These are phyloP conservation scores for Camponotus floridanus DNA, from an alignment of 1,140 invertebrate species.

Conservation along the genomic window DNA sequence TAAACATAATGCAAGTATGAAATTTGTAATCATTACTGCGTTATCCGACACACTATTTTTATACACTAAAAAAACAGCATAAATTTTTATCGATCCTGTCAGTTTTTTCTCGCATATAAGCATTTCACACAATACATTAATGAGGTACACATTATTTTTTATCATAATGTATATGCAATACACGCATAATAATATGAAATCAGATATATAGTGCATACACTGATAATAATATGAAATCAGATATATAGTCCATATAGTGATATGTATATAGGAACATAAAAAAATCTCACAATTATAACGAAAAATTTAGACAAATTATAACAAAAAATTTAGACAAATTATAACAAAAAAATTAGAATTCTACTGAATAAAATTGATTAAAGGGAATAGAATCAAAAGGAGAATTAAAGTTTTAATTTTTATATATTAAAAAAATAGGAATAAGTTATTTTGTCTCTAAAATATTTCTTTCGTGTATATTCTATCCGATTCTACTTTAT, in stretches of 20 bases:
- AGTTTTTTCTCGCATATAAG: constrained; percentile 19
- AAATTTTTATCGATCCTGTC: constrained; percentile 46
- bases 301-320: constrained; percentile 11
- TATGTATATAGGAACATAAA: background rate
- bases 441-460: constrained; percentile 1
- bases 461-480: background rate
- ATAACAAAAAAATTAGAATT: background rate
- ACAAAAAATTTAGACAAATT: too few relatives aligned
- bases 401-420: background rate
- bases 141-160: constrained; percentile 3
- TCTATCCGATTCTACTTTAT: background rate
- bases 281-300: background rate
- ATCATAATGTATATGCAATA: background rate
- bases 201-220: background rate
- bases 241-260: background rate
- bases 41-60: constrained; percentile 47
- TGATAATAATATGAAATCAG: background rate
- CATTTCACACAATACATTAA: constrained; percentile 34
- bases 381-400: background rate
- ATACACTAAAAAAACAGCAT: constrained; percentile 23
- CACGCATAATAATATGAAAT: background rate
- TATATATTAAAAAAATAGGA: background rate
- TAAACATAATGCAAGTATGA: background rate
- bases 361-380: background rate
- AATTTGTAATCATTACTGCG: background rate